Percentiles rank a stretch among this genome's conserved stretches.
These are phyloP conservation scores for Scaptomyza caliginosa DNA, from an alignment of 2,888 invertebrate genomes.

Conservation along the genomic window DNA sequence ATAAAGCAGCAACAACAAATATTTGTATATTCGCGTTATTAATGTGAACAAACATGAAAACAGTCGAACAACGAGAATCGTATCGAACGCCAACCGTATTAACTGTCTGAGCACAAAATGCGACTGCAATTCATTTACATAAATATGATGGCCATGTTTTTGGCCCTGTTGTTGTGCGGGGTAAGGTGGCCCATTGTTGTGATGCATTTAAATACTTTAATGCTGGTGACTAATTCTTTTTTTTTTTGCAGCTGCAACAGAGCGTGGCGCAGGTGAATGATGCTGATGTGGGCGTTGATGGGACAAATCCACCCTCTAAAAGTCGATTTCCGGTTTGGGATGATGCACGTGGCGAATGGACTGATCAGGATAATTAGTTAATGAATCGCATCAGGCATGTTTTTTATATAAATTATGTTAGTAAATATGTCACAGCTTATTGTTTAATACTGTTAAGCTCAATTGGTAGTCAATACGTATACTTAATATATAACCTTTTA, in stretches of 20 bases:
- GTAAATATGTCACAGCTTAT: background rate
- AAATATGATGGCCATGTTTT: slow-evolving; percentile 32
- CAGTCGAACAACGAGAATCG: slow-evolving; percentile 25
- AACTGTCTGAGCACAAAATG: slow-evolving; percentile 36
- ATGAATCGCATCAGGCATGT: background rate
- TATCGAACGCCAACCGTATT: slow-evolving; percentile 2
- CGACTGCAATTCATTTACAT: slow-evolving; percentile 38
- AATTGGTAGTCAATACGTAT: background rate
- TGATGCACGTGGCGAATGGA: slow-evolving; percentile 66
- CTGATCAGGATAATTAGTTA: slow-evolving; percentile 23
- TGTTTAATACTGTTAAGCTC: background rate
- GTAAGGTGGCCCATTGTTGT: slow-evolving; percentile 16
- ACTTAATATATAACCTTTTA: no score
- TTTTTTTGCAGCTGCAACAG: slow-evolving; percentile 38
- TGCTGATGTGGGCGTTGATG: slow-evolving; percentile 24
- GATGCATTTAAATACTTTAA: background rate
- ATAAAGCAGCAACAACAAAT: slow-evolving; percentile 16
- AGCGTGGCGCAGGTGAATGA: slow-evolving; percentile 37
- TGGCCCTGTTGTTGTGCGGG: slow-evolving; percentile 36
- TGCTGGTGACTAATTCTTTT: slow-evolving; percentile 5
- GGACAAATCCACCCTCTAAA: slow-evolving; percentile 40
- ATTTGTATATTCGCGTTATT: slow-evolving; percentile 21
- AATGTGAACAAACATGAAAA: slow-evolving; percentile 29
- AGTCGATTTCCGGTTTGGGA: slow-evolving; percentile 68
- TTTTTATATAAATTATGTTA: background rate